phyloP scores from a whole-genome alignment of 2,113 vertebrate species.

The Scatophagus argus region DNA sequence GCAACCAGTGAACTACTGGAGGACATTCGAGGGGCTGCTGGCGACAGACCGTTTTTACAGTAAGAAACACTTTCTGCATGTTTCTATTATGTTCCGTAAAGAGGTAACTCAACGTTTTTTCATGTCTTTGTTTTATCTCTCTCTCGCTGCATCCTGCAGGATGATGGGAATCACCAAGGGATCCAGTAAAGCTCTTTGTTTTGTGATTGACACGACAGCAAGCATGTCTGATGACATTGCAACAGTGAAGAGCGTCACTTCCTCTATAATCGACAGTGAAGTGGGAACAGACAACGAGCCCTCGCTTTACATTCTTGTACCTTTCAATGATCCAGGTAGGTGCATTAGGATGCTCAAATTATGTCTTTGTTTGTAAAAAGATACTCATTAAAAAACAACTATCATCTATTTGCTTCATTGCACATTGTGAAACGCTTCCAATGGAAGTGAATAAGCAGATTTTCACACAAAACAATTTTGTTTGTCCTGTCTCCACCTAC shows the following conservation, averaged over 20 bases:
- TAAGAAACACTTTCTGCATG: constrained; percentile 9
- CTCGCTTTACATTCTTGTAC: constrained; percentile 73
- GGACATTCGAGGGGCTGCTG: constrained; percentile 63
- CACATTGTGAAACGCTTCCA: no score
- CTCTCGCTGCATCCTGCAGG: constrained; percentile 43
- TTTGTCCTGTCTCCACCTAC: background rate
- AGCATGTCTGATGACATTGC: constrained; percentile 76
- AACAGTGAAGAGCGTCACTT: constrained; percentile 46
- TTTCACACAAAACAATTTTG: background rate
- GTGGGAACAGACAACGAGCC: constrained; percentile 61
- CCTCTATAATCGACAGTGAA: constrained; percentile 57
- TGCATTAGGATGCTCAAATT: background rate
- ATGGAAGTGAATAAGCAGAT: background rate
- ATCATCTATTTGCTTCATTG: no score
- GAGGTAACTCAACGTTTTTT: no score
- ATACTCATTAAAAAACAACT: background rate
- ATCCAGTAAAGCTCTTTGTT: constrained; percentile 69
- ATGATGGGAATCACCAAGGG: constrained; percentile 71
- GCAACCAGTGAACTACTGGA: constrained; percentile 75
- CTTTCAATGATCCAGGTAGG: constrained; percentile 79
- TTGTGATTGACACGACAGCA: constrained; percentile 78
- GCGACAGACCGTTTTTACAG: constrained; percentile 71
- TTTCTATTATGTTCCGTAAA: background rate
- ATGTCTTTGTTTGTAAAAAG: background rate
- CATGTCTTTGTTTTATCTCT: background rate